A percentile compares a stretch with the other conserved stretches of the same genome.
Evolutionary conservation across 2,113 vertebrate species (phyloP).

Genomic region (Pristiophorus japonicus): DNA sequence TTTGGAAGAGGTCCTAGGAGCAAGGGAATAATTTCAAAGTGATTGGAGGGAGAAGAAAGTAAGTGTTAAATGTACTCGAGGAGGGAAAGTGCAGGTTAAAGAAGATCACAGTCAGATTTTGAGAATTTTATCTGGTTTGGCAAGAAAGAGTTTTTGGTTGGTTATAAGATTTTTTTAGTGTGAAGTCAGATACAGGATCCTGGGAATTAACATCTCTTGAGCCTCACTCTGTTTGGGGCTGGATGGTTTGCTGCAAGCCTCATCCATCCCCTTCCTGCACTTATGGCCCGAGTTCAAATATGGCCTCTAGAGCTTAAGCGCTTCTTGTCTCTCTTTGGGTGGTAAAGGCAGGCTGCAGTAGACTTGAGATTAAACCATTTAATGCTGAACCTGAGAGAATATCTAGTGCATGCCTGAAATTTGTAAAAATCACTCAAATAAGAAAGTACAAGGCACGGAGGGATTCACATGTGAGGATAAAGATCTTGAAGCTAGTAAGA

Average conservation of each 20-base stretch:
- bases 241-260: neutral
- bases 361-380: neutral
- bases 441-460: neutral
- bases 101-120: no score
- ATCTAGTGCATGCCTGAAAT: neutral
- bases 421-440: neutral
- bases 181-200: neutral
- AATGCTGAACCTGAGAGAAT: neutral
- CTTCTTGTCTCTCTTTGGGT: neutral
- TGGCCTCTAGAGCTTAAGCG: neutral
- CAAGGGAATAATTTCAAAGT: no score
- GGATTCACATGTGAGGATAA: neutral
- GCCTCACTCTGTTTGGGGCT: neutral
- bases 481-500: neutral
- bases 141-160: no score
- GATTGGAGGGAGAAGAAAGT: no score
- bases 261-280: no score
- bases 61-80: no score
- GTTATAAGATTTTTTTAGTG: no score
- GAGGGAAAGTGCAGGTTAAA: no score
- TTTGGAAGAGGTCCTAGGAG: no score
- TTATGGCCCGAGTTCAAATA: neutral
- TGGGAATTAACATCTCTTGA: neutral
- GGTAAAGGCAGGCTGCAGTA: neutral
- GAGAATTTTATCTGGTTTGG: no score